Percentiles rank a stretch among this genome's conserved stretches.
These are phyloP conservation scores for Diaprepes abbreviatus DNA, from an alignment of 2,888 invertebrate genomes.

Conservation along the genomic window DNA sequence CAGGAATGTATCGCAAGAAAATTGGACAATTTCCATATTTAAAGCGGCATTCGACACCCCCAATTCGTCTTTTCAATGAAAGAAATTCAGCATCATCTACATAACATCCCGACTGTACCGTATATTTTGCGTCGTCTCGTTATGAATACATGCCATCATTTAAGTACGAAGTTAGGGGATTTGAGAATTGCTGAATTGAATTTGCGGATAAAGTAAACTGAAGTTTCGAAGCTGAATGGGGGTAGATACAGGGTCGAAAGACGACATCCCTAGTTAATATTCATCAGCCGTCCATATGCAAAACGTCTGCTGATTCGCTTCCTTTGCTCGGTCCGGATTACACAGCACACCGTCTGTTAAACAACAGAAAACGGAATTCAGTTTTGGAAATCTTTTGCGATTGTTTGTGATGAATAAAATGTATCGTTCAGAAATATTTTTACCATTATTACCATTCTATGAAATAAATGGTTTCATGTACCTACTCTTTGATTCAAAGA, in stretches of 20 bases:
- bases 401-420: slow-evolving; percentile 44
- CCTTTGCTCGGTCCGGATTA: slow-evolving; percentile 61
- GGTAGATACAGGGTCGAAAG: slow-evolving; percentile 41
- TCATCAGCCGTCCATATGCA: slow-evolving; percentile 67
- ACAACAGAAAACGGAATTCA: slow-evolving; percentile 54
- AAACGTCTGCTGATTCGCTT: slow-evolving; percentile 68
- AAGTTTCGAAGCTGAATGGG: slow-evolving; percentile 47
- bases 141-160: slow-evolving; percentile 50
- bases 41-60: slow-evolving; percentile 44
- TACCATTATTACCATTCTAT: too few species aligned
- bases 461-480: too few species aligned
- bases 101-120: slow-evolving; percentile 47
- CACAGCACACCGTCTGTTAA: slow-evolving; percentile 56
- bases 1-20: slow-evolving; percentile 41
- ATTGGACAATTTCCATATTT: slow-evolving; percentile 49
- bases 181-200: slow-evolving; percentile 53
- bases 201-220: slow-evolving; percentile 55
- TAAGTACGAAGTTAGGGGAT: slow-evolving; percentile 48
- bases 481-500: too few species aligned
- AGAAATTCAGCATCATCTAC: slow-evolving; percentile 47
- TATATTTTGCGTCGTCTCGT: slow-evolving; percentile 47
- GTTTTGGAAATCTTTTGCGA: slow-evolving; percentile 39
- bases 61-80: slow-evolving; percentile 43
- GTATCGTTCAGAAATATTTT: slow-evolving; percentile 43
- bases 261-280: slow-evolving; percentile 63